Base-by-base conservation (phyloP, 2,888 invertebrate genomes). In the Syrphus vitripennis region DNA sequence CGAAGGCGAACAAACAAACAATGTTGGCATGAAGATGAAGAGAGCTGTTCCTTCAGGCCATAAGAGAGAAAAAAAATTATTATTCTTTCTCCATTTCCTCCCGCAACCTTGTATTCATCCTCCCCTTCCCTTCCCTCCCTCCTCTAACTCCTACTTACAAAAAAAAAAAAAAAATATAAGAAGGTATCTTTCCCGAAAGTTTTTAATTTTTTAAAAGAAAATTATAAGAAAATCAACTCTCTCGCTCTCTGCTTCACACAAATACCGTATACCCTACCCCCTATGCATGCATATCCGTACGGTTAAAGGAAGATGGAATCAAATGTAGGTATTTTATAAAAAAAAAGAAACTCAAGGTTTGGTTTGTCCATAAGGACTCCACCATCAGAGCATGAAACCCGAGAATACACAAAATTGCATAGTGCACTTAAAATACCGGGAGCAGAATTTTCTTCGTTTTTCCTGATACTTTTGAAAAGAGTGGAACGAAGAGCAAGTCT, bases 181-280 rank as follows among this genome's bases (percentile, higher is more conserved):
- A 34, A 67, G 31, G 34, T 67, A 50, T 48, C 19, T 34, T 48
- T 55, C 55, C 12, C 16, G 29, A 50, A 83, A 83, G 79, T 34
- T 79, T 83, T 83, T 83, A 83, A 74, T 83, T 79, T 83, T 76
- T 57, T 45, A 70, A 83, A 83, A 65, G 63, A 79, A 83, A 83
- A 83, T 72, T 79, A 78, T 83, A 74, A 55, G 48, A 79, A 83
- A 79, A 74, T 72, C 65, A 65, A 82, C 74, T 63, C 16, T n/a
- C 37, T 24, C 16, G 4, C n/a, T 9, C 16, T 16, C 16, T 12
- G 21, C 12, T 67, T 50, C 24, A 67, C n/a, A 37, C 21, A 45
- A 72, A 70, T 48, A 21, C 50, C 71, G 50, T 65, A 75, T 70
- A 57, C 59, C 65, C n/a, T n/a, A n/a, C n/a, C n/a, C n/a, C n/a